Evolutionary conservation across 2,113 vertebrate genomes (phyloP).

Genomic region (Fregetta grallaria): DNA sequence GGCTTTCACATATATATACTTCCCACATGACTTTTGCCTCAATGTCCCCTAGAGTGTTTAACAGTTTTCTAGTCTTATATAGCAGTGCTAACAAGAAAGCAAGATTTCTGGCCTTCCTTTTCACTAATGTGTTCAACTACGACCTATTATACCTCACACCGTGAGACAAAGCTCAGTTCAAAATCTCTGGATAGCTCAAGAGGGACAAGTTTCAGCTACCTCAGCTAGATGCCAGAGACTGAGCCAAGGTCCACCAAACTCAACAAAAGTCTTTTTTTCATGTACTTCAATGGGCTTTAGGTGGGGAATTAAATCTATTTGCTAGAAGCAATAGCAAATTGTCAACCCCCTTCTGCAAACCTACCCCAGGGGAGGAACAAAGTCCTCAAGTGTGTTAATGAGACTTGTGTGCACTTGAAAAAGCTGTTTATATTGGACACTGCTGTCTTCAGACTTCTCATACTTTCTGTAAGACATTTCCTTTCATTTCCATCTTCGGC

Average conservation of each 20-base stretch:
- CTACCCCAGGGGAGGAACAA: neutral
- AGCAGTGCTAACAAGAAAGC: neutral
- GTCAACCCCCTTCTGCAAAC: neutral
- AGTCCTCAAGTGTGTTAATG: neutral
- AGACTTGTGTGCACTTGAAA: neutral
- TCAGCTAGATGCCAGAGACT: neutral
- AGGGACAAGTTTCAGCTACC: neutral
- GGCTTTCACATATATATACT: neutral
- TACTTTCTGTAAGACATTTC: neutral
- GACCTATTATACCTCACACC: neutral
- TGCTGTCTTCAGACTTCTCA: neutral
- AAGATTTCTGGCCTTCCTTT: neutral
- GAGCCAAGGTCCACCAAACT: neutral
- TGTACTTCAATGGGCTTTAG: neutral
- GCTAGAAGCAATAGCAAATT: neutral
- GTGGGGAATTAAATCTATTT: neutral
- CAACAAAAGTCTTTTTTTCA: neutral
- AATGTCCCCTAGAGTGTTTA: neutral
- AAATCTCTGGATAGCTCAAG: neutral
- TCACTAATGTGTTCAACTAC: neutral
- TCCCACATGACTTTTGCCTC: neutral
- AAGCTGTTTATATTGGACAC: conserved; percentile 5
- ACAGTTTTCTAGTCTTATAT: neutral
- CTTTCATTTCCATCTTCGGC: neutral
- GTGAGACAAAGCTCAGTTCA: neutral